Evolutionary conservation across 2,113 vertebrate genomes (phyloP), one percentile per base, ranked within the genome.

Genomic region (Tragelaphus scriptus): DNA sequence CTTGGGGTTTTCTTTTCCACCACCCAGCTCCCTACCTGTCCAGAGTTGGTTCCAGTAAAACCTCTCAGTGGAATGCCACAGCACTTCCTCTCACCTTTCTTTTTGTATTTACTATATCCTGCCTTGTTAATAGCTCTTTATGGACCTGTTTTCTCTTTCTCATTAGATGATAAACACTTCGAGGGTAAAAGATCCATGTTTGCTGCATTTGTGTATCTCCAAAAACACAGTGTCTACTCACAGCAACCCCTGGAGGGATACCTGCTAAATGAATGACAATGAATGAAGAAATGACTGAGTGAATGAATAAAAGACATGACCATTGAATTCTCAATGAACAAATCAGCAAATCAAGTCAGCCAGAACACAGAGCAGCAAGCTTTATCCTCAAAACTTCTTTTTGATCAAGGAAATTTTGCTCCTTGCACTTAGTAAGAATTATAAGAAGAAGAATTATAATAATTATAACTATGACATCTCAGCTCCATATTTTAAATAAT

Each of bases 351-450:
- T 63, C n/a, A n/a, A 36, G 61, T 23, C 19, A 80, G 55, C 30
- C 36, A 53, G 44, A 32, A 56, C 40, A 85, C 19, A 36, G 75
- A 96, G 90, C 5, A 59, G 23, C n/a, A 55, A 32, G 61, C n/a
- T 8, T 65, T 51, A 77, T 9, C 17, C 26, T 88, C 59, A 88
- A 44, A 68, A 79, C 19, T 49, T 82, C 36, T 88, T 95, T 81
- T 30, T 90, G 55, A 26, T 82, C 36, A 44, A 36, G 53, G 53
- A 84, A 49, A 68, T 93, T 77, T 85, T 80, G 91, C 86, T 85
- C 84, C 51, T 84, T 91, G 63, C 77, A 40, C n/a, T 85, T 49
- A 77, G 40, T n/a, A 91, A 95, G 92, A 96, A 95, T 59, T 92
- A 59, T 11, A 92, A 80, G 25, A 86, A 75, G 14, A 58, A 89